Evolutionary conservation across 1,140 invertebrate genomes (phyloP).

Genomic region (Microplitis mediator): DNA sequence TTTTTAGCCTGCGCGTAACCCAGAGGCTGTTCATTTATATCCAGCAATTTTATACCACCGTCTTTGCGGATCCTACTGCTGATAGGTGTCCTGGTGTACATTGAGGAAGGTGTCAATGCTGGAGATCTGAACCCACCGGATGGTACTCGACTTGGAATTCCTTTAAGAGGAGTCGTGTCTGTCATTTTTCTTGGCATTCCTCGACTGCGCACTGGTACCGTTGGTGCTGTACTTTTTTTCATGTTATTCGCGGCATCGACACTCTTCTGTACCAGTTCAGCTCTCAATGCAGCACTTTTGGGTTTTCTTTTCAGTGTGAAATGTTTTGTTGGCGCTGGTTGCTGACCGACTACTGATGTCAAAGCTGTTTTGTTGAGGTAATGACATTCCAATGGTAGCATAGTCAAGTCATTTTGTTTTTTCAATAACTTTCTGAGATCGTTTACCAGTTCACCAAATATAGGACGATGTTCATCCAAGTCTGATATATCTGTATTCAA

Average conservation of each 20-base stretch:
- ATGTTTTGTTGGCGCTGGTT: slow-evolving; percentile 79
- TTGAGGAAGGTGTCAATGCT: slow-evolving; percentile 64
- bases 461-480: slow-evolving; percentile 84
- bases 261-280: slow-evolving; percentile 90
- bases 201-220: slow-evolving; percentile 87
- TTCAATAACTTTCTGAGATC: slow-evolving; percentile 86
- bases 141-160: slow-evolving; percentile 82
- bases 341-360: slow-evolving; percentile 77
- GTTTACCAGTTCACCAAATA: slow-evolving; percentile 88
- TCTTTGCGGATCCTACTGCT: slow-evolving; percentile 73
- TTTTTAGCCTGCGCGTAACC: slow-evolving; percentile 69
- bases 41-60: slow-evolving; percentile 90
- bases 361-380: slow-evolving; percentile 95
- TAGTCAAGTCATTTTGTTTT: slow-evolving; percentile 83
- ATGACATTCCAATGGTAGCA: slow-evolving; percentile 94
- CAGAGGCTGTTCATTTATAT: slow-evolving; percentile 91
- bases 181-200: slow-evolving; percentile 97
- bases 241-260: slow-evolving; percentile 85
- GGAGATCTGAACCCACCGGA: slow-evolving; percentile 69
- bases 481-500: slow-evolving; percentile 86
- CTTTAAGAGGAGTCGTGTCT: slow-evolving; percentile 90
- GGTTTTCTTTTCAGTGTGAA: slow-evolving; percentile 94
- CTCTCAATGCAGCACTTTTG: slow-evolving; percentile 89
- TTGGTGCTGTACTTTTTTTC: slow-evolving; percentile 86
- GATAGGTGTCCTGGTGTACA: slow-evolving; percentile 60